phyloP scores from a whole-genome alignment of 2,113 vertebrate genomes.

The Thomomys bottae region DNA sequence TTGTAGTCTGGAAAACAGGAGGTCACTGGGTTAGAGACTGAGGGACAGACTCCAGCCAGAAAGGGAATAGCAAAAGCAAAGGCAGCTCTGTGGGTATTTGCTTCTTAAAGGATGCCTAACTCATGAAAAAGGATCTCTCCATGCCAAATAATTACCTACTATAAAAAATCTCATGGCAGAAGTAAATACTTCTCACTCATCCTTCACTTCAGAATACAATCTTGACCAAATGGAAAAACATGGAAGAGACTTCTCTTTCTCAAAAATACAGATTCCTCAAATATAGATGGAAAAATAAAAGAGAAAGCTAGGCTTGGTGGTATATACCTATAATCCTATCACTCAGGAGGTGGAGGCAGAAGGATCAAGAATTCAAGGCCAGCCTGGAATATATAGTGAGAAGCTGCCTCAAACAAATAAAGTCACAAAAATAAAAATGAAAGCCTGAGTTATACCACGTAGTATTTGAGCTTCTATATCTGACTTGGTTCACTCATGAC shows the following conservation, averaged over 20 bases:
- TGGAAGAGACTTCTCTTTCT: background rate
- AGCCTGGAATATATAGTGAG: too few relatives aligned
- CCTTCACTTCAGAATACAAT: background rate
- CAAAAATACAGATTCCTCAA: background rate
- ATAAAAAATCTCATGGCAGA: constrained; percentile 21
- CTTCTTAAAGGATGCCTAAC: background rate
- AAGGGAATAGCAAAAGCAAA: background rate
- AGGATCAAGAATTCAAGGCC: too few relatives aligned
- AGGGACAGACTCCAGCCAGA: background rate
- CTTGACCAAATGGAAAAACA: background rate
- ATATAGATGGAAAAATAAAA: background rate
- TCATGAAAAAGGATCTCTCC: background rate
- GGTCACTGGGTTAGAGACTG: constrained; percentile 1
- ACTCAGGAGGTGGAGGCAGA: too few relatives aligned
- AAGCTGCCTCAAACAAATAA: too few relatives aligned
- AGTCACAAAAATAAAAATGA: too few relatives aligned
- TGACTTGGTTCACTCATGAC: background rate
- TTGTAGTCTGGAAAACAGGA: constrained; percentile 39
- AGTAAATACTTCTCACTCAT: constrained; percentile 30
- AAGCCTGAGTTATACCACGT: background rate
- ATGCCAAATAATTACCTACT: constrained; percentile 37
- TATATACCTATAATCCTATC: too few relatives aligned
- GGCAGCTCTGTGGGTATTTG: background rate
- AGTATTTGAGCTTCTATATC: background rate
- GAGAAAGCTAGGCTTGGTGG: background rate